Evolutionary conservation across 2,113 vertebrate species (phyloP).

Genomic region (Psittacula cyanocephala): DNA sequence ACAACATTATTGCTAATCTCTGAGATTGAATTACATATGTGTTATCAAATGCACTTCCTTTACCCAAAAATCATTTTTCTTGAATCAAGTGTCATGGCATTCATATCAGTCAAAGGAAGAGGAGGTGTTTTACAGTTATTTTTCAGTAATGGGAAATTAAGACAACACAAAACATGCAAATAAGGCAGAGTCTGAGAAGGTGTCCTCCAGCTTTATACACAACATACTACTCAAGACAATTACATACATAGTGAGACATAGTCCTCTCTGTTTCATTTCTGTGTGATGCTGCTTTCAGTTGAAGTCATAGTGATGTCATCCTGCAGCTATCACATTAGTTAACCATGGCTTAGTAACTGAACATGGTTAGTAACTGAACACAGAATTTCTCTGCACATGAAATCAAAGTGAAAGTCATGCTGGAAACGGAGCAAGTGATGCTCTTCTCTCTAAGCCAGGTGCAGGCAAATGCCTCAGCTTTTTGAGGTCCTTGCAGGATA

Average conservation of each 20-base stretch:
- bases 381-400: background rate
- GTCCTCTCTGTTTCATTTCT: background rate
- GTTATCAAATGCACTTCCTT: background rate
- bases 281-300: background rate
- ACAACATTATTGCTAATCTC: background rate
- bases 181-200: background rate
- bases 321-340: background rate
- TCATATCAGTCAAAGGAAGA: background rate
- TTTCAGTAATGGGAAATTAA: background rate
- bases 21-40: background rate
- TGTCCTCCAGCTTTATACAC: background rate
- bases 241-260: background rate
- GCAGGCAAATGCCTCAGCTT: rapidly evolving
- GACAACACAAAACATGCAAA: background rate
- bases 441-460: background rate
- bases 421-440: background rate
- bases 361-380: background rate
- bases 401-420: background rate
- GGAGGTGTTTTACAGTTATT: background rate
- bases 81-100: background rate
- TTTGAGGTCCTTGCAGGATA: background rate
- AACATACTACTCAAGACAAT: background rate
- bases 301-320: background rate
- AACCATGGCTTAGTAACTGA: background rate
- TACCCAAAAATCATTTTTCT: background rate